Percentiles rank a stretch among this genome's conserved stretches.
phyloP scores from a whole-genome alignment of 2,113 vertebrate species.

The Labrus mixtus region DNA sequence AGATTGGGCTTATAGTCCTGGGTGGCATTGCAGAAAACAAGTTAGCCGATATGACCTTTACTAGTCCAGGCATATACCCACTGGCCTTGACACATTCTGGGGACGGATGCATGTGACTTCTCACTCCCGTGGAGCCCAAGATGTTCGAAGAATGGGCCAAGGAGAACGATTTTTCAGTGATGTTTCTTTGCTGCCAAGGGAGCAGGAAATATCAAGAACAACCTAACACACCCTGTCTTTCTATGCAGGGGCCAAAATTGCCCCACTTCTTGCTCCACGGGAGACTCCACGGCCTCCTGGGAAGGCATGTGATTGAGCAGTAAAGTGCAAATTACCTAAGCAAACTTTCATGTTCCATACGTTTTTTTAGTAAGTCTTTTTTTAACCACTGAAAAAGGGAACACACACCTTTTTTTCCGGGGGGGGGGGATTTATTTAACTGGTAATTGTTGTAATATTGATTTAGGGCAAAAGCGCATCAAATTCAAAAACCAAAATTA shows the following conservation, averaged over 20 bases:
- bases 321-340: not conserved
- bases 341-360: not conserved
- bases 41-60: not conserved
- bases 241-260: not conserved
- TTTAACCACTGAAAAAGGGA: too few species aligned
- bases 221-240: not conserved
- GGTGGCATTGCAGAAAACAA: not conserved
- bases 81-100: not conserved
- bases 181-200: not conserved
- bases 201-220: not conserved
- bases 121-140: not conserved
- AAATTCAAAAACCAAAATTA: too few species aligned
- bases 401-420: too few species aligned
- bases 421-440: too few species aligned
- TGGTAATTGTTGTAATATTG: too few species aligned
- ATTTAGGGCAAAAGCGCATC: too few species aligned
- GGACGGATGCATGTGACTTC: not conserved
- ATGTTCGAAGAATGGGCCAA: not conserved
- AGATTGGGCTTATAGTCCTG: not conserved
- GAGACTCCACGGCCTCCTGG: not conserved
- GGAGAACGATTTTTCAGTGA: not conserved
- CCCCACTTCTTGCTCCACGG: not conserved
- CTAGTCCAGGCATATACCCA: not conserved
- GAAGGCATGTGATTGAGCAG: not conserved
- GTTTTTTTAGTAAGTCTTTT: too few species aligned